Evolutionary conservation across 2,797 vertebrate genomes (phyloP), one percentile per base, ranked within the genome.

Genomic region (Cephalopachus bancanus): DNA sequence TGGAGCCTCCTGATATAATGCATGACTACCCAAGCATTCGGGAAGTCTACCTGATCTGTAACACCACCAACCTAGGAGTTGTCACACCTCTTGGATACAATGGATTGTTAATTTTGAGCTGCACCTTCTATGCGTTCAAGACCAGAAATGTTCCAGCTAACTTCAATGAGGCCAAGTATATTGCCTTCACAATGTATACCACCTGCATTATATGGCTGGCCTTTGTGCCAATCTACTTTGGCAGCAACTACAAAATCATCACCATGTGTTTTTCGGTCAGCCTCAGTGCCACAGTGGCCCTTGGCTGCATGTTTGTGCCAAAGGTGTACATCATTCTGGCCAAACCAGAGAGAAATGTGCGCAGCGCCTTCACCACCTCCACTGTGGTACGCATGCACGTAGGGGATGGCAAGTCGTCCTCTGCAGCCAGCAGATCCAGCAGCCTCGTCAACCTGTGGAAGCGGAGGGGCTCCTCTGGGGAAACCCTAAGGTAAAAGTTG

Each of bases 241-340:
- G 99, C 97, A 99, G 99, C 98, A 99, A 99, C 98, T 99, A 99
- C 98, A 99, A 99, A 98, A 99, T 99, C 97, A 99, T 99, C 98
- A 99, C 99, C 96, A 99, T 99, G 99, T 99, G 99, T 98, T 99
- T 99, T 99, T 99, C 99, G 0, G 99, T 99, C 89, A 99, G 99
- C 97, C 99, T 99, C 97, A 99, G 99, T 20, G 99, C 99, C 98
- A 99, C 99, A 0, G 99, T 99, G 97, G 99, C 99, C 1, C 99
- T 99, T 0, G 99, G 99, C 97, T 99, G 99, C 92, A 99, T 99
- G 99, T 99, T 99, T 92, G 99, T 99, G 83, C 99, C 99, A 60
- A 99, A 99, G 98, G 99, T 99, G 16, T 99, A 99, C 98, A 99
- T 99, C 98, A 99, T 99, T 98, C 99, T 99, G 10, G 99, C 99